These are phyloP conservation scores for Linepithema humile DNA, from an alignment of 1,140 invertebrate species.

Conservation along the genomic window DNA sequence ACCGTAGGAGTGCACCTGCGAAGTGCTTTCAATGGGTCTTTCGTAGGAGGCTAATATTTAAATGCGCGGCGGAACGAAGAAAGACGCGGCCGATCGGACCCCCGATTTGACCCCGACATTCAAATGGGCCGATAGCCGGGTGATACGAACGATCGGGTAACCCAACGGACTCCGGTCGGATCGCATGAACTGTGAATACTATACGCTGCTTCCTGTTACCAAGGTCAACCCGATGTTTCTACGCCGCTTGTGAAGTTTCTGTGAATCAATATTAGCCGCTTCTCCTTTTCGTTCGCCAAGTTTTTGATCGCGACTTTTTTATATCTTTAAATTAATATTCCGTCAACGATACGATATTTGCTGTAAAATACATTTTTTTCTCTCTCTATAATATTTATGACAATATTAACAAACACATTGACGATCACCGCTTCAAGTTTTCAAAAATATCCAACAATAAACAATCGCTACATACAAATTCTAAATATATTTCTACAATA, in stretches of 20 bases:
- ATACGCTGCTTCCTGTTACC: constrained; percentile 39
- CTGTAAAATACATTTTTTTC: not conserved
- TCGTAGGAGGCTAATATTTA: constrained; percentile 76
- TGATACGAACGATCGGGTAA: constrained; percentile 70
- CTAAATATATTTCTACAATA: not conserved
- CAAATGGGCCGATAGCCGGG: constrained; percentile 70
- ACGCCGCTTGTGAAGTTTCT: not conserved
- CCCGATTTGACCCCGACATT: constrained; percentile 66
- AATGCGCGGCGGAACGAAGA: constrained; percentile 62
- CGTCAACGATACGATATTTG: not conserved
- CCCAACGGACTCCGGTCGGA: constrained; percentile 31
- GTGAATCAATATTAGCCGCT: not conserved
- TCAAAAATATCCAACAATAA: not conserved
- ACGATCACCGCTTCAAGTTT: not conserved
- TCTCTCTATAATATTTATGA: not conserved
- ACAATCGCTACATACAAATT: not conserved
- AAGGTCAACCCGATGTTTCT: constrained; percentile 1
- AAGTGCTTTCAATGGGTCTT: constrained; percentile 60
- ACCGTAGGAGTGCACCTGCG: constrained; percentile 71
- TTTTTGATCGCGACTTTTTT: not conserved
- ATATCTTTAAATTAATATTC: not conserved
- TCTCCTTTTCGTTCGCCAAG: not conserved
- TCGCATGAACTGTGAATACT: constrained; percentile 41
- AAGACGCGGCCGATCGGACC: constrained; percentile 62
- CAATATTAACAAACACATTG: not conserved